Conservation (phyloP, 2,797 vertebrate genomes). For the Danio tinwini region DNA sequence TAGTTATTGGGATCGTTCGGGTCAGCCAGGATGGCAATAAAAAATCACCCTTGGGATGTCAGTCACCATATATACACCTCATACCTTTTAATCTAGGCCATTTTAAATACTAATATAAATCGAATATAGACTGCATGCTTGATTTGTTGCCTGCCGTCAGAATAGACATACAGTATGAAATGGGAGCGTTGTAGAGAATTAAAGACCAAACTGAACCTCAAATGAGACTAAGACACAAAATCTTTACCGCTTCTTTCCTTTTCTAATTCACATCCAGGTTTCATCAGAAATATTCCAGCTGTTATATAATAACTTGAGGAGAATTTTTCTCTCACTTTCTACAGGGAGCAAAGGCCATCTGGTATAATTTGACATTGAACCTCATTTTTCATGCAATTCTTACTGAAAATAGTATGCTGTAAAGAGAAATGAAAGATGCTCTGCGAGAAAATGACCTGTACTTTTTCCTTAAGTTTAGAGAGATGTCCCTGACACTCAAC, state of each 20-base stretch:
- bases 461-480: neutral
- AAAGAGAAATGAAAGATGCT: neutral
- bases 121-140: slow-evolving; percentile 15
- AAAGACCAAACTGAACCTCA: slow-evolving; percentile 14
- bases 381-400: slow-evolving; percentile 13
- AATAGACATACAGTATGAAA: neutral
- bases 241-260: neutral
- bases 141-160: slow-evolving; percentile 1
- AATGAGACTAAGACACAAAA: neutral
- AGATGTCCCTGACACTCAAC: neutral
- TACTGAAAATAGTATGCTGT: neutral
- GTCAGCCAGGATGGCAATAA: slow-evolving; percentile 31
- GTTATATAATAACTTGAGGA: neutral
- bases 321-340: neutral
- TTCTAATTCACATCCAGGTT: neutral
- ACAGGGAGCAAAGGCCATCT: neutral
- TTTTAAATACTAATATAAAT: slow-evolving; percentile 27
- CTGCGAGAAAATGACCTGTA: neutral
- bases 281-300: slow-evolving; percentile 1
- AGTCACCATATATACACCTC: slow-evolving; percentile 32
- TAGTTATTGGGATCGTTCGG: slow-evolving; percentile 47
- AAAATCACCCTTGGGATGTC: slow-evolving; percentile 38
- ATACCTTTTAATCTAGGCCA: slow-evolving; percentile 21
- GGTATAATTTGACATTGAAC: slow-evolving; percentile 7
- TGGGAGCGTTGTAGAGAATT: slow-evolving; percentile 5